Evolutionary conservation across 2,797 vertebrate genomes (phyloP).

Genomic region (Chelmon rostratus): DNA sequence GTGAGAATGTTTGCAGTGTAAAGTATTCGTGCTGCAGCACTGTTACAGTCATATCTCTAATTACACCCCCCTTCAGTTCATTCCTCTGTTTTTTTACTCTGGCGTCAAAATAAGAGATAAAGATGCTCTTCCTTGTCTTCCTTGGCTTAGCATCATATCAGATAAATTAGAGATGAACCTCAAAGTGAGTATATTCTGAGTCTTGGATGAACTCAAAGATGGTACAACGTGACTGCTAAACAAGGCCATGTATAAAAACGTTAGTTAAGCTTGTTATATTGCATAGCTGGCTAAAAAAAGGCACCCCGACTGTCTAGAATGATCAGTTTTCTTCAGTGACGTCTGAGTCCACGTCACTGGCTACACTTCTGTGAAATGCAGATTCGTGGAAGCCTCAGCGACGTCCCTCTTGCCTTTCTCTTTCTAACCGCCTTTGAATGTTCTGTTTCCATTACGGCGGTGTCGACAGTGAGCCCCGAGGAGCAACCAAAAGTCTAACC

Average conservation of each 20-base stretch:
- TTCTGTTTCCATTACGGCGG: neutral
- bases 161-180: neutral
- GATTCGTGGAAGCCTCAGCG: neutral
- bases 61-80: neutral
- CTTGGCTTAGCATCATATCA: neutral
- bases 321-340: neutral
- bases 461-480: constrained; percentile 1
- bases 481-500: constrained; percentile 79
- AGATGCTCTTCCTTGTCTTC: neutral
- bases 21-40: neutral
- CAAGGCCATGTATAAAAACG: neutral
- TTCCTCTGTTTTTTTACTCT: neutral
- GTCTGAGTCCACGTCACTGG: neutral
- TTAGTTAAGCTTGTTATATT: constrained; percentile 3
- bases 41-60: neutral
- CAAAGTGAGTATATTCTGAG: neutral
- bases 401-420: neutral
- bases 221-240: neutral
- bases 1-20: neutral
- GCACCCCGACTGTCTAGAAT: neutral
- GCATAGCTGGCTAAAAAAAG: constrained; percentile 8
- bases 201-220: neutral
- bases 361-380: neutral
- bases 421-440: neutral
- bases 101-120: neutral